Base-by-base conservation (phyloP, 2,888 invertebrate genomes). In the Hypomecis punctinalis region DNA sequence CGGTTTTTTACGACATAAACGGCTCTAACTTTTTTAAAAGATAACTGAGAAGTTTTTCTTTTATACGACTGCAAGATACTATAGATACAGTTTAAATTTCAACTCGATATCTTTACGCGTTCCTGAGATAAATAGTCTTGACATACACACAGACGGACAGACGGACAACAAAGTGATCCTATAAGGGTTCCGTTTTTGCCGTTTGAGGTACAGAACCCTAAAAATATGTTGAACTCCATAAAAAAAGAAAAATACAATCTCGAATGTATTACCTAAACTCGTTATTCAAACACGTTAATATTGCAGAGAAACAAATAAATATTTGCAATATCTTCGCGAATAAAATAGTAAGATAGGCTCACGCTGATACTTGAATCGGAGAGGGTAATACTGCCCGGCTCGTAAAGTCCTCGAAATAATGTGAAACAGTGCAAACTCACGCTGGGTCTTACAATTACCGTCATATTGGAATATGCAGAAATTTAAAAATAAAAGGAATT, bases 361-460 rank as follows among this genome's bases (percentile, higher is more conserved):
- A 35, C 55, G 48, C 45, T 61, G 54, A 61, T 61, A 69, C 68
- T 66, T 67, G 60, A 61, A 59, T 67, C 61, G 56, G 52, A 65
- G 55, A 59, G 45, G 53, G 55, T 60, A 62, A 65, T 61, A 68
- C 60, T 59, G 52, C 51, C 40, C 40, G 49, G n/a, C n/a, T 62
- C 64, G 48, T 71, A 70, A 72, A 74, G 8, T 61, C n/a, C 42
- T 46, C 58, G 43, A 63, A 68, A 62, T 67, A 62, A 68, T 66
- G 65, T 58, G 63, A 64, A 71, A 68, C 69, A 55, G 57, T 68
- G 63, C 64, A 61, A 67, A 56, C 58, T 52, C 58, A 46, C 51
- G 51, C 60, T 62, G 58, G 33, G 57, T 53, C 61, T 42, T 49
- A 43, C 65, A 56, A 66, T 66, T 57, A 66, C 61, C 46, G 47